These are phyloP conservation scores for Actias luna DNA, from an alignment of 2,888 invertebrate species.

Conservation along the genomic window DNA sequence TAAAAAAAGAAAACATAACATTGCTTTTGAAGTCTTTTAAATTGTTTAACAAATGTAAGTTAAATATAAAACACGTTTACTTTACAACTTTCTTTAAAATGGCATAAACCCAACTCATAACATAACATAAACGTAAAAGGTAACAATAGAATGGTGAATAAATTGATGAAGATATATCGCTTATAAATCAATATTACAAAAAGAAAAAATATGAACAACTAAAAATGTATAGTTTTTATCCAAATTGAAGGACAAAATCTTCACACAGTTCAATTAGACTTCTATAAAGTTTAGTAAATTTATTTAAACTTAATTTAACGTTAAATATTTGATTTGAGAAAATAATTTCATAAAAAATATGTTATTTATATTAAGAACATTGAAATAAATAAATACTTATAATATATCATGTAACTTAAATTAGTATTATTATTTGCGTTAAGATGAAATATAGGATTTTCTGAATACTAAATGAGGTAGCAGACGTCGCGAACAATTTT, in stretches of 20 bases:
- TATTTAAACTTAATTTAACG: neutral
- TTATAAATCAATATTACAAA: neutral
- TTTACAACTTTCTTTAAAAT: neutral
- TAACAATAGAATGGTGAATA: neutral
- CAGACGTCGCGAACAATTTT: constrained; percentile 15
- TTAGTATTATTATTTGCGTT: neutral
- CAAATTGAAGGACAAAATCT: neutral
- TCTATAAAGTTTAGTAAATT: neutral
- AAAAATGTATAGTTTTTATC: no score
- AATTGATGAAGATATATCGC: neutral
- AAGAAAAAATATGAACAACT: neutral
- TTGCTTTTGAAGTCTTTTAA: neutral
- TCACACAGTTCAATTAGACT: neutral
- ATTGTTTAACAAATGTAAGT: neutral
- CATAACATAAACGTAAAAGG: neutral
- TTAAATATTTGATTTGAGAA: neutral
- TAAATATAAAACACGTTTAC: neutral
- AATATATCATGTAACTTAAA: neutral
- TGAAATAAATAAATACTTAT: neutral
- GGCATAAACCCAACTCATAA: neutral
- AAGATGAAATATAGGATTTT: constrained; percentile 1
- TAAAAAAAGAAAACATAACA: neutral
- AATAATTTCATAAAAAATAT: neutral
- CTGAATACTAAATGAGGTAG: constrained; percentile 16
- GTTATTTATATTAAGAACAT: neutral